Conservation (phyloP, 2,113 vertebrate species). For the Alouatta palliata region DNA sequence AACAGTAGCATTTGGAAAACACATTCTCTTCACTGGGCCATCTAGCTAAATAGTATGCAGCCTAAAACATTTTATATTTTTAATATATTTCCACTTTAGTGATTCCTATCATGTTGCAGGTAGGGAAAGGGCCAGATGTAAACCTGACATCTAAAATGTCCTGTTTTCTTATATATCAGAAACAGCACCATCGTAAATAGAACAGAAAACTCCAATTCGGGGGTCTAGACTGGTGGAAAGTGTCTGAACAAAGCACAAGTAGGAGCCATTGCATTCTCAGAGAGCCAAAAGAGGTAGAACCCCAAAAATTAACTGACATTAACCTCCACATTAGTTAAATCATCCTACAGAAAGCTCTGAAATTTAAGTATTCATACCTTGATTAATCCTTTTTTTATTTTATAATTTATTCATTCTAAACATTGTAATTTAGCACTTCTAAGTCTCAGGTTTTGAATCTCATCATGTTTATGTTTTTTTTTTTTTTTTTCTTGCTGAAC, state of each 20-base stretch:
- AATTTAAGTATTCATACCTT: neutral
- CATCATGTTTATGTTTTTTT: neutral
- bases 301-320: neutral
- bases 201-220: neutral
- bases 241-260: neutral
- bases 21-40: constrained; percentile 42
- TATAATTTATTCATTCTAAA: neutral
- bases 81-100: constrained; percentile 44
- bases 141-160: neutral
- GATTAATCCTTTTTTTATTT: neutral
- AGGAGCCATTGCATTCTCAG: neutral
- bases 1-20: constrained; percentile 68
- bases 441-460: neutral
- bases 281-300: neutral
- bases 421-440: neutral
- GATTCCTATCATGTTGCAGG: neutral
- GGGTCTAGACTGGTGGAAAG: neutral
- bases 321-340: neutral
- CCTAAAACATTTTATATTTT: constrained; percentile 54
- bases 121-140: neutral
- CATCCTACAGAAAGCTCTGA: neutral
- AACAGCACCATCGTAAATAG: neutral
- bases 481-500: neutral
- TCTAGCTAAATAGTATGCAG: constrained; percentile 34
- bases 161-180: neutral